Percentiles rank a stretch among this genome's conserved stretches.
These are phyloP conservation scores for Abrostola triplasia DNA, from an alignment of 2,888 invertebrate genomes.

Conservation along the genomic window DNA sequence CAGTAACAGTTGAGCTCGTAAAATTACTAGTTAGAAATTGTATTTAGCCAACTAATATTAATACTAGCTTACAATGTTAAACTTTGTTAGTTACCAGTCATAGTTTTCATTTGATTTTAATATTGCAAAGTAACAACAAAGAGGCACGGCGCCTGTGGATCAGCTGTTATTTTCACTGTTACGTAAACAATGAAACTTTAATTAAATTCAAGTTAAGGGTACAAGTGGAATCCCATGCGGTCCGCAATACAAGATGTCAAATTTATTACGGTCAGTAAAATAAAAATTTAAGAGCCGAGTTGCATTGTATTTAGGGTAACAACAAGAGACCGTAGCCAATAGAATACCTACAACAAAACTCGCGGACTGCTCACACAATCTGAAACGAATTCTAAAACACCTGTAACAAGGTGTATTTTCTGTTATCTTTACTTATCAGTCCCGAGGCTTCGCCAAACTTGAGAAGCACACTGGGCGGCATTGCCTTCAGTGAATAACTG, in stretches of 20 bases:
- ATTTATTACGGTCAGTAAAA: constrained; percentile 81
- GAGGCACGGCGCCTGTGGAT: constrained; percentile 53
- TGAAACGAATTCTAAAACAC: background rate
- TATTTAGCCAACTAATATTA: constrained; percentile 26
- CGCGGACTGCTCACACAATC: constrained; percentile 13
- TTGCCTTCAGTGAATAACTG: constrained; percentile 75
- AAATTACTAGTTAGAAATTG: constrained; percentile 36
- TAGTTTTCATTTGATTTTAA: constrained; percentile 7
- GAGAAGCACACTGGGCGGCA: constrained; percentile 78
- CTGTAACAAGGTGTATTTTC: constrained; percentile 16
- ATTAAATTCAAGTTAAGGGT: constrained; percentile 60
- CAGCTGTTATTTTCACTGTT: constrained; percentile 55
- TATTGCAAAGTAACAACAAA: constrained; percentile 22
- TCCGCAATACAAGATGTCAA: constrained; percentile 65
- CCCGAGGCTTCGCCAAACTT: constrained; percentile 34
- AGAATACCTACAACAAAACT: constrained; percentile 74
- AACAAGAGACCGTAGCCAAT: constrained; percentile 76
- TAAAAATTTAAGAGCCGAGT: constrained; percentile 67
- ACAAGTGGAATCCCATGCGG: constrained; percentile 69
- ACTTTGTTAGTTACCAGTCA: constrained; percentile 8
- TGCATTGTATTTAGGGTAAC: constrained; percentile 74
- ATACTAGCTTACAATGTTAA: constrained; percentile 36
- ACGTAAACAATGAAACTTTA: constrained; percentile 56
- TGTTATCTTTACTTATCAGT: constrained; percentile 28
- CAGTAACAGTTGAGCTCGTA: constrained; percentile 28